Evolutionary conservation across 2,113 vertebrate genomes (phyloP).

Genomic region (Riparia riparia): DNA sequence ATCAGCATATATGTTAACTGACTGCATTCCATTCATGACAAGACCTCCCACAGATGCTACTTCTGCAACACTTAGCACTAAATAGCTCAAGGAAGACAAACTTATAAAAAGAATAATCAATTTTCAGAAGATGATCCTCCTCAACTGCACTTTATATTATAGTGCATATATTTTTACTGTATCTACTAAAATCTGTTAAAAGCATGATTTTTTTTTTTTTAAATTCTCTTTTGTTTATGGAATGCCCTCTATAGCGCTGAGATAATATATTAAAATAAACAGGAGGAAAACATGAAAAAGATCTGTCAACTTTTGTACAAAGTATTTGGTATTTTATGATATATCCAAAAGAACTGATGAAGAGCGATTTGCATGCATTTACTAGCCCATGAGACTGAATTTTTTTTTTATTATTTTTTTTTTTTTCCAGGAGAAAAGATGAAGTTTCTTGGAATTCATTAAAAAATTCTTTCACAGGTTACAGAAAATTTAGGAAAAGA

Average conservation of each 20-base stretch:
- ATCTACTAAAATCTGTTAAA: neutral
- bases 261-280: neutral
- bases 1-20: neutral
- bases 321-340: neutral
- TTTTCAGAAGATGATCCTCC: neutral
- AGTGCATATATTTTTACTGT: neutral
- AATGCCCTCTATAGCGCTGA: neutral
- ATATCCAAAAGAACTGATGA: neutral
- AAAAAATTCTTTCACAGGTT: neutral
- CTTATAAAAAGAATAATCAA: neutral
- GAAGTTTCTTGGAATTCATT: neutral
- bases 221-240: neutral
- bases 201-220: neutral
- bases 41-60: neutral
- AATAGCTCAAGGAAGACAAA: neutral
- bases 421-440: neutral
- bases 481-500: neutral
- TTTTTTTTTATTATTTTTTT: neutral
- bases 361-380: neutral
- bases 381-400: neutral
- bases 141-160: neutral
- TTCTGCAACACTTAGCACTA: neutral
- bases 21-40: neutral
- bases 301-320: neutral
- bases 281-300: neutral